phyloP scores from a whole-genome alignment of 2,797 vertebrate genomes.

The Lindbergichthys nudifrons region DNA sequence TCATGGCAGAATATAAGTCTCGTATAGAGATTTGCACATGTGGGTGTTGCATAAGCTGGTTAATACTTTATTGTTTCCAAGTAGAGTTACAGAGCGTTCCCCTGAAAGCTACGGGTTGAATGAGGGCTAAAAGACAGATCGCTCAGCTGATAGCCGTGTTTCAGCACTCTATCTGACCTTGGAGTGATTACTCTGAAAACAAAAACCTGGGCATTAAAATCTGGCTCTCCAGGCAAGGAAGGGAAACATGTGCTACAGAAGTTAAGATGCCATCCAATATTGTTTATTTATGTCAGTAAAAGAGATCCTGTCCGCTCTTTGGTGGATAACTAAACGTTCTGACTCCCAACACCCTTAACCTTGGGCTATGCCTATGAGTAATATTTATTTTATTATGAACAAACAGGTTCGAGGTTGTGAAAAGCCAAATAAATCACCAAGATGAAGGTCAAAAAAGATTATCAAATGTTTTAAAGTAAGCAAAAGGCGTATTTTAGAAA shows the following conservation, averaged over 20 bases:
- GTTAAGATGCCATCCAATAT: constrained; percentile 52
- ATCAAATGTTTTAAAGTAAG: background rate
- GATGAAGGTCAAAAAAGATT: constrained; percentile 12
- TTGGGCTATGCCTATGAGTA: background rate
- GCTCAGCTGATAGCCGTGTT: constrained; percentile 71
- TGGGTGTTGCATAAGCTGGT: constrained; percentile 59
- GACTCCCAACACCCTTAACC: constrained; percentile 21
- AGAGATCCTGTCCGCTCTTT: background rate
- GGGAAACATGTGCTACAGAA: constrained; percentile 51
- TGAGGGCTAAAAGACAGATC: constrained; percentile 69
- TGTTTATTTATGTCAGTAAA: constrained; percentile 24
- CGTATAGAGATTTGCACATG: constrained; percentile 29
- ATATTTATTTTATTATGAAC: constrained; percentile 30
- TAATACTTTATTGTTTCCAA: constrained; percentile 75
- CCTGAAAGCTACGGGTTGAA: constrained; percentile 59
- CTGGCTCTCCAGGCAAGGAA: constrained; percentile 43
- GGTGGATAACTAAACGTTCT: constrained; percentile 26
- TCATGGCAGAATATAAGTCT: constrained; percentile 27
- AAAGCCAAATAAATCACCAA: constrained; percentile 10
- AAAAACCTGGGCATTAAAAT: constrained; percentile 75
- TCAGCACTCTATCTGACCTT: constrained; percentile 78
- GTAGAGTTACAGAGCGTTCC: constrained; percentile 51
- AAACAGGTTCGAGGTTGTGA: constrained; percentile 9
- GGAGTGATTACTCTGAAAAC: constrained; percentile 79
- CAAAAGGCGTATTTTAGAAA: background rate